These are phyloP conservation scores for Hypocryptadius cinnamomeus DNA, from an alignment of 2,113 vertebrate species.

Conservation along the genomic window DNA sequence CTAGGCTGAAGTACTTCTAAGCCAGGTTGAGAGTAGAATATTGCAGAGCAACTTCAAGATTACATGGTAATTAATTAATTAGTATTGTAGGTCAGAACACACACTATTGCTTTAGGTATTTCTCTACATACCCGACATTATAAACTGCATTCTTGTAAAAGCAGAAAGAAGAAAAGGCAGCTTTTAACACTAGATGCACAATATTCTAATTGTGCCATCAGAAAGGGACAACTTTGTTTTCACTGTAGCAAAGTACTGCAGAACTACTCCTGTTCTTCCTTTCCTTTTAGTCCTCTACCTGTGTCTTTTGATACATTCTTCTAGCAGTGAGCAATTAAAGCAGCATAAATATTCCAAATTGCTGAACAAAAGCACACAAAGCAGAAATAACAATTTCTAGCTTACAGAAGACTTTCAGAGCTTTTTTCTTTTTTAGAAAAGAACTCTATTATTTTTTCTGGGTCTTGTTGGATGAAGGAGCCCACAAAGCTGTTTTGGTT, in stretches of 20 bases:
- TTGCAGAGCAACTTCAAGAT: not conserved
- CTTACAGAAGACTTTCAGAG: not conserved
- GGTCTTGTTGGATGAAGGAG: not conserved
- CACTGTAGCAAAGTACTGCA: not conserved
- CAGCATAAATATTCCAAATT: not conserved
- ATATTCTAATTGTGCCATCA: not conserved
- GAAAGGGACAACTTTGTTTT: not conserved
- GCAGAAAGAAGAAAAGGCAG: not conserved
- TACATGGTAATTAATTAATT: not conserved
- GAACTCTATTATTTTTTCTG: not conserved
- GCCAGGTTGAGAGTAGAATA: not conserved
- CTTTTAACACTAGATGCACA: not conserved
- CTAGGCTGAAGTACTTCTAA: not conserved
- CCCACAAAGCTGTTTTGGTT: not conserved
- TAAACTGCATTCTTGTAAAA: not conserved
- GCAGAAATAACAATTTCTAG: not conserved
- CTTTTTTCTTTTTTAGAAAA: not conserved
- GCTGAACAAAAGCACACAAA: not conserved
- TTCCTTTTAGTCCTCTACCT: not conserved
- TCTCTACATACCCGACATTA: rapidly evolving
- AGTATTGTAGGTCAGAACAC: not conserved
- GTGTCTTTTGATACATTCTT: not conserved
- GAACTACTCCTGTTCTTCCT: not conserved
- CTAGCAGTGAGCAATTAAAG: not conserved
- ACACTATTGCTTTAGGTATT: not conserved